These are phyloP conservation scores for Holothuria glaberrima DNA, from an alignment of 35 echinoderm and acorn worm genomes.

Conservation along the genomic window DNA sequence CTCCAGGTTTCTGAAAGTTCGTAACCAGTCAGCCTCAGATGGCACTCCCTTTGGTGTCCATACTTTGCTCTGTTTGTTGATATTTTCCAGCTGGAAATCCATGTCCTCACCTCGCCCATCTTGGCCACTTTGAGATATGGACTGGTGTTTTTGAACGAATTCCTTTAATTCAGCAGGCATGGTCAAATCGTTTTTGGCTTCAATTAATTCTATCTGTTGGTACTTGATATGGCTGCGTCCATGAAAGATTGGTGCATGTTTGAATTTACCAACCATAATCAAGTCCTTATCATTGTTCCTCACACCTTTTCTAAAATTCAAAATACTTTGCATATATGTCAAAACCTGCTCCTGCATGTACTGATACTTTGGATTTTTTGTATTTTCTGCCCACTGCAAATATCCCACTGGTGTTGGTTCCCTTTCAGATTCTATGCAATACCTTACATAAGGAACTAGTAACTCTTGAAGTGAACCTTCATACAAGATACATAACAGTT, in stretches of 20 bases:
- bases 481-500: conserved; percentile 26
- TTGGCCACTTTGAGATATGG: conserved; percentile 3
- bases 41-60: conserved; percentile 55
- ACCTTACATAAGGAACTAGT: too few relatives aligned
- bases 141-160: conserved; percentile 15
- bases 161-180: conserved; percentile 1
- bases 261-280: conserved; percentile 27
- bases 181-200: conserved; percentile 13
- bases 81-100: conserved; percentile 44
- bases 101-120: conserved; percentile 26
- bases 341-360: conserved; percentile 24
- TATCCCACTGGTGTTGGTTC: conserved; percentile 13
- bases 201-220: conserved; percentile 53
- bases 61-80: conserved; percentile 37
- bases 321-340: conserved; percentile 18
- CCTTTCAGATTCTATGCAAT: not conserved
- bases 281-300: conserved; percentile 1
- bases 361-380: conserved; percentile 41
- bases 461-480: not conserved
- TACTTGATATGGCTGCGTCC: conserved; percentile 53
- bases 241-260: conserved; percentile 58
- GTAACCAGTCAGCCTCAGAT: conserved; percentile 14
- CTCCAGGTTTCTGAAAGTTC: conserved; percentile 58
- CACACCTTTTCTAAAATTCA: conserved; percentile 24
- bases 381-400: not conserved